Conservation (phyloP, 2,888 invertebrate genomes). For the Branchipolynoe longqiensis region DNA sequence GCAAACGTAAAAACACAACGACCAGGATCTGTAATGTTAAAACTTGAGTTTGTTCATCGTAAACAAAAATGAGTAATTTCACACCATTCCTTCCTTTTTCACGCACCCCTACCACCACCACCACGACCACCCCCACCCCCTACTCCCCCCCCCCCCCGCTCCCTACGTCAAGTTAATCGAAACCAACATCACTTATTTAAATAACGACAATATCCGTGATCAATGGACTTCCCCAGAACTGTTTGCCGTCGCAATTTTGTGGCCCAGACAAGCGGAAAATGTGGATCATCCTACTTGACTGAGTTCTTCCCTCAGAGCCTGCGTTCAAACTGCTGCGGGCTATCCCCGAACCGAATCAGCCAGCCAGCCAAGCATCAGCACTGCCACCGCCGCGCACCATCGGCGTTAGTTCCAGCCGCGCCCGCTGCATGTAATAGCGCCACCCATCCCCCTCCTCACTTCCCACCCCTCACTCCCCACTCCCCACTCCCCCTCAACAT, state of each 20-base stretch:
- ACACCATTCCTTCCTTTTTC: too few relatives aligned
- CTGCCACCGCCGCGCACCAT: neutral
- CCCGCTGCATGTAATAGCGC: too few relatives aligned
- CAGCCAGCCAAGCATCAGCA: neutral
- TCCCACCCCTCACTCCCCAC: too few relatives aligned
- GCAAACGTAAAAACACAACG: too few relatives aligned
- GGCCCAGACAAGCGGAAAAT: constrained; percentile 43
- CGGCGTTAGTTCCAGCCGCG: too few relatives aligned
- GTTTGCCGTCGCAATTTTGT: constrained; percentile 32
- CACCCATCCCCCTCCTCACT: too few relatives aligned
- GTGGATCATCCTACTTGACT: constrained; percentile 45
- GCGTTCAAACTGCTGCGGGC: constrained; percentile 23
- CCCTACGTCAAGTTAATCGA: constrained; percentile 42
- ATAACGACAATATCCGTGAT: constrained; percentile 38
- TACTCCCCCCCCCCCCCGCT: too few relatives aligned
- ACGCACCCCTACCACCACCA: too few relatives aligned
- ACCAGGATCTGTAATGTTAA: too few relatives aligned
- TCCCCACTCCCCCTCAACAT: too few relatives aligned
- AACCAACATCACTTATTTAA: constrained; percentile 39
- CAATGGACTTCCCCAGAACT: constrained; percentile 2
- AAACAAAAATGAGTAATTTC: constrained; percentile 16
- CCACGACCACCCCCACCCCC: too few relatives aligned
- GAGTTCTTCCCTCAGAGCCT: neutral
- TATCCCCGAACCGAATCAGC: too few relatives aligned
- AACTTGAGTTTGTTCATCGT: neutral